These are phyloP conservation scores for Rallus limicola DNA, from an alignment of 2,113 vertebrate species.

Conservation along the genomic window DNA sequence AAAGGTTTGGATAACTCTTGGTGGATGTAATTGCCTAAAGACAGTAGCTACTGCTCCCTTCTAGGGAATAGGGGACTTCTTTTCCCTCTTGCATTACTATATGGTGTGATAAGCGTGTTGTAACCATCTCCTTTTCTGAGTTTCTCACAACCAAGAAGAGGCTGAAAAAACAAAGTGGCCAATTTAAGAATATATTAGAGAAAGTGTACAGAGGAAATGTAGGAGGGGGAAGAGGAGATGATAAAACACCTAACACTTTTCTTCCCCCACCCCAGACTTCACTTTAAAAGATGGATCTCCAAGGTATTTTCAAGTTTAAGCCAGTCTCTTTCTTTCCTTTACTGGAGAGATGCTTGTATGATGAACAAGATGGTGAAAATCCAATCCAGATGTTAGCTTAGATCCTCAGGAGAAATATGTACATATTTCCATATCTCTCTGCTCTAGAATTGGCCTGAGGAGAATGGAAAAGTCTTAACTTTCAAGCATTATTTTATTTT, in stretches of 20 bases:
- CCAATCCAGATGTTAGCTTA: not conserved
- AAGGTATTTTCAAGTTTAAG: not conserved
- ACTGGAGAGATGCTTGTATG: not conserved
- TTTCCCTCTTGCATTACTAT: not conserved
- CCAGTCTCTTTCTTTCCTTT: not conserved
- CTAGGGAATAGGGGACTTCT: not conserved
- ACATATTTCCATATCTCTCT: not conserved
- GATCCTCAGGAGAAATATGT: not conserved
- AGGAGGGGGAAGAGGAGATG: not conserved
- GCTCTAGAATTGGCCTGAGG: not conserved
- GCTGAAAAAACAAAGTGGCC: not conserved
- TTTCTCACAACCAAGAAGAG: not conserved
- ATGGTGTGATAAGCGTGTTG: not conserved
- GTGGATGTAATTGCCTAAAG: not conserved
- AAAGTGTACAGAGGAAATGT: not conserved
- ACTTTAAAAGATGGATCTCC: not conserved
- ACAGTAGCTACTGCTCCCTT: not conserved
- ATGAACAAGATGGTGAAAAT: not conserved
- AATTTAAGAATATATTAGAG: not conserved
- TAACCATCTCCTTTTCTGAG: not conserved
- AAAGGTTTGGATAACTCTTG: not conserved
- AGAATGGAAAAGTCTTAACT: not conserved
- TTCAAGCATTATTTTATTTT: not conserved
- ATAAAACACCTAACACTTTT: not conserved
- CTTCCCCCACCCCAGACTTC: not conserved